Base-by-base conservation (phyloP, 1,140 invertebrate species). In the Drosophila burlai region DNA sequence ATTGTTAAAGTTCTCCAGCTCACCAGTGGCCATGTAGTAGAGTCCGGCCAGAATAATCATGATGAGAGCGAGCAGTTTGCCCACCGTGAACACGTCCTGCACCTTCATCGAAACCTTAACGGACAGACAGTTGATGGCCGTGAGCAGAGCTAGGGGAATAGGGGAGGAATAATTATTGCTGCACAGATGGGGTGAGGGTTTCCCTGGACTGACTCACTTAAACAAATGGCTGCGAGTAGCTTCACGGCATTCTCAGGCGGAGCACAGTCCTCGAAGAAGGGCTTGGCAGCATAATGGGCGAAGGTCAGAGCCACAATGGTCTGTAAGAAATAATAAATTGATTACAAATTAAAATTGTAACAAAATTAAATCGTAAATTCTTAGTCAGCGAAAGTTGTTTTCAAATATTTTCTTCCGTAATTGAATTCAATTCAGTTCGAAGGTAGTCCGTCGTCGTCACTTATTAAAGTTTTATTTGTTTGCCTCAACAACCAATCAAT, bases 51-150 rank as follows among this genome's bases (percentile, higher is more conserved):
- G 92, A 61, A 98, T 97, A 82, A 99, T 98, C 55, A 96, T 94
- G 7, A 96, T 91, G 7, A 99, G 93, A 2, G 98, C 98, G 11
- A 97, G 82, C 2, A 99, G 93, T 93, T 99, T 99, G 46, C 97
- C 97, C 16, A 96, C 95, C 0, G 98, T 98, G 93, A 98, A 99
- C 7, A 98, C 93, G 91, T 97, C 97, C 92, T 99, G 98, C 4
- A 98, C 97, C 49, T 97, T 94, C 94, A 98, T 98, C 0, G 98
- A 96, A 95, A 97, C 97, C 91, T 97, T 95, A 2, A 98, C 97
- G 81, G 97, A 97, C 68, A 96, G 93, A 89, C 97, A 98, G 93
- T 99, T 99, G 52, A 99, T 94, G 16, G 96, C 97, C 5, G 97
- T 98, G 45, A 99, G 94, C 13, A 98, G 82, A 94, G 96, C 98